Percentiles rank a stretch among this genome's conserved stretches.
Conservation (phyloP, 2,797 vertebrate genomes). For the Lithobates sylvaticus region DNA sequence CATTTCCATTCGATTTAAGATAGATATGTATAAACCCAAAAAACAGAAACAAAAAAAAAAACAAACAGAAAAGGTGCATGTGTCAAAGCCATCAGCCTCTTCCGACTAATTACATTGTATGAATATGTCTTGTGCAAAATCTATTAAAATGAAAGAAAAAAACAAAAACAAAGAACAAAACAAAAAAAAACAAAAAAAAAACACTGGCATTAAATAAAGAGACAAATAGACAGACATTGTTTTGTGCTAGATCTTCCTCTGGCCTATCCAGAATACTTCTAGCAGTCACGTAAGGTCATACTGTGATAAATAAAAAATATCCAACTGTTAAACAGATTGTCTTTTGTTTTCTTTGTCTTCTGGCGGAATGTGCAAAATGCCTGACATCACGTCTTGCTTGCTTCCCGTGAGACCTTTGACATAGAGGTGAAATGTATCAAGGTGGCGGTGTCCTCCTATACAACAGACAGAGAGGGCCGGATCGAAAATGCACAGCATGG, state of each 20-base stretch:
- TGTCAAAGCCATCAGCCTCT: constrained; percentile 13
- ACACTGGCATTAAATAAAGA: constrained; percentile 64
- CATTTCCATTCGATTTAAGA: constrained; percentile 30
- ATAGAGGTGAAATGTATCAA: constrained; percentile 66
- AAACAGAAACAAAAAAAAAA: constrained; percentile 55
- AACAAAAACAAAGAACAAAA: neutral
- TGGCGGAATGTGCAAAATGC: constrained; percentile 71
- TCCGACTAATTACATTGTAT: constrained; percentile 23
- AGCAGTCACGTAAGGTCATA: constrained; percentile 60
- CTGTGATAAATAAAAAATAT: constrained; percentile 62
- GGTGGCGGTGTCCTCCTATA: constrained; percentile 56
- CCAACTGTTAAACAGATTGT: constrained; percentile 66
- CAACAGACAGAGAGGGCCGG: no score
- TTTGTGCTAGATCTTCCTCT: constrained; percentile 71
- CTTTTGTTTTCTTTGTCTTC: constrained; percentile 62
- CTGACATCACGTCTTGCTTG: constrained; percentile 54
- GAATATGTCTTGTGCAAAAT: constrained; percentile 71
- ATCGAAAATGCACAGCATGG: no score
- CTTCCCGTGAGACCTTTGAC: constrained; percentile 68
- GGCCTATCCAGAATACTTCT: constrained; percentile 77
- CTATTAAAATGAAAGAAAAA: constrained; percentile 33
- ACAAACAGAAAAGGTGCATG: constrained; percentile 54
- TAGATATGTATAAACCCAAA: constrained; percentile 63
- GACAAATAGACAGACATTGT: constrained; percentile 52
- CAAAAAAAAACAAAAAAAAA: constrained; percentile 54